Percentiles rank a stretch among this genome's conserved stretches.
These are phyloP conservation scores for Ciconia boyciana DNA, from an alignment of 2,113 vertebrate genomes.

Conservation along the genomic window DNA sequence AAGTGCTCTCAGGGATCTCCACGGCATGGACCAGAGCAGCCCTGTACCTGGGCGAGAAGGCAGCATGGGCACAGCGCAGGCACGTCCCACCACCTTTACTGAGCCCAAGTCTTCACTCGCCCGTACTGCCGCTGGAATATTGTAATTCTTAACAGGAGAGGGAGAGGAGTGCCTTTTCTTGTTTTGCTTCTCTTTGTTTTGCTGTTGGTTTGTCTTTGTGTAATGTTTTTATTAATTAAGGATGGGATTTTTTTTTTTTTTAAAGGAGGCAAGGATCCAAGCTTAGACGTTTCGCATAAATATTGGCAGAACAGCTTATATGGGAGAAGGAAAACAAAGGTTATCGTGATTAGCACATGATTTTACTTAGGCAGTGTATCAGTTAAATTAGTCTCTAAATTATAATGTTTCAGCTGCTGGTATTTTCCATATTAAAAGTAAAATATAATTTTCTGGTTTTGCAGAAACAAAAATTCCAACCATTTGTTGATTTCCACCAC, in stretches of 20 bases:
- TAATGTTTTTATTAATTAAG: background rate
- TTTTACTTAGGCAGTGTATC: background rate
- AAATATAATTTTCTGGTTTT: conserved; percentile 39
- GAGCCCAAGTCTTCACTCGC: background rate
- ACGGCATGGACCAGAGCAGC: background rate
- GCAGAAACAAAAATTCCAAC: conserved; percentile 20
- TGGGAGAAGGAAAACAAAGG: background rate
- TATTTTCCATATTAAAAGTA: conserved; percentile 24
- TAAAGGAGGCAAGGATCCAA: background rate
- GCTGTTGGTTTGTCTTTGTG: background rate
- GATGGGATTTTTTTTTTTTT: background rate
- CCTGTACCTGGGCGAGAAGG: background rate
- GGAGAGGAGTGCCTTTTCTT: background rate
- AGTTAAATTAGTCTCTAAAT: conserved; percentile 11
- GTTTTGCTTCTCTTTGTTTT: background rate
- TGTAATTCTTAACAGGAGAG: background rate
- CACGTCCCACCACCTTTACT: accelerated
- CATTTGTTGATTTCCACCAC: background rate
- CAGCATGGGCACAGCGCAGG: too few relatives aligned
- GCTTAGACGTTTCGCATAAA: background rate
- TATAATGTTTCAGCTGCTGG: background rate
- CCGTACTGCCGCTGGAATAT: background rate
- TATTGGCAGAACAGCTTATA: background rate
- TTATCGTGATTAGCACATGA: background rate
- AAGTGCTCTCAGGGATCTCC: background rate